Evolutionary conservation across 2,797 vertebrate genomes (phyloP).

Genomic region (Ctenochaetus hawaiiensis): DNA sequence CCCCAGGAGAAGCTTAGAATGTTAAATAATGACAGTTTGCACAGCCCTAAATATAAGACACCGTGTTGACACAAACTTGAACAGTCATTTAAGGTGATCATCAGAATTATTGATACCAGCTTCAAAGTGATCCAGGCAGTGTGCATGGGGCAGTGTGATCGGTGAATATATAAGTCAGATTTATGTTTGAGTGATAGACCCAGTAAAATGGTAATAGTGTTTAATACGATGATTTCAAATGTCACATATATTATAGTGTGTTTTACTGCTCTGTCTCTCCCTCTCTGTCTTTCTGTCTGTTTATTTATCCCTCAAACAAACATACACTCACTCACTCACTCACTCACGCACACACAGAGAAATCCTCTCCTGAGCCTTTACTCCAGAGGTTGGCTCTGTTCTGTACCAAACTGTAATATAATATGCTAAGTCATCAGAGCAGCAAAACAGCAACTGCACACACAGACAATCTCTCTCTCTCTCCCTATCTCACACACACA

Average conservation of each 20-base stretch:
- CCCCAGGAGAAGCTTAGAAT: no score
- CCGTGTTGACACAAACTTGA: background rate
- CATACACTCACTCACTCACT: constrained; percentile 1
- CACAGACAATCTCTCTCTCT: constrained; percentile 6
- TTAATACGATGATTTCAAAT: constrained; percentile 9
- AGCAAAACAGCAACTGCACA: constrained; percentile 30
- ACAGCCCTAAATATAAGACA: background rate
- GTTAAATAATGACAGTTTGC: no score
- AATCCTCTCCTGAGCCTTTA: constrained; percentile 47
- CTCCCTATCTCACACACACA: constrained; percentile 12
- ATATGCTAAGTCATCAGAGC: constrained; percentile 64
- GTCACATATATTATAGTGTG: constrained; percentile 8
- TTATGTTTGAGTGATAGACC: background rate
- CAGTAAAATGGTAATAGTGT: background rate
- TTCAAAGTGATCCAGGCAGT: background rate
- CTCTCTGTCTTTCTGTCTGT: background rate
- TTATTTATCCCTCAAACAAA: background rate
- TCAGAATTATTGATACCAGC: background rate
- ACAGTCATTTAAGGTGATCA: background rate
- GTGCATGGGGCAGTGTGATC: background rate
- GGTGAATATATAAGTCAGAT: constrained; percentile 7
- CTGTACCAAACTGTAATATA: constrained; percentile 47
- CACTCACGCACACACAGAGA: constrained; percentile 17
- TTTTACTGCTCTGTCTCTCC: constrained; percentile 9
- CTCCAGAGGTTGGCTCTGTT: constrained; percentile 39